Evolutionary conservation across 2,113 vertebrate genomes (phyloP).

Genomic region (Cavia porcellus): DNA sequence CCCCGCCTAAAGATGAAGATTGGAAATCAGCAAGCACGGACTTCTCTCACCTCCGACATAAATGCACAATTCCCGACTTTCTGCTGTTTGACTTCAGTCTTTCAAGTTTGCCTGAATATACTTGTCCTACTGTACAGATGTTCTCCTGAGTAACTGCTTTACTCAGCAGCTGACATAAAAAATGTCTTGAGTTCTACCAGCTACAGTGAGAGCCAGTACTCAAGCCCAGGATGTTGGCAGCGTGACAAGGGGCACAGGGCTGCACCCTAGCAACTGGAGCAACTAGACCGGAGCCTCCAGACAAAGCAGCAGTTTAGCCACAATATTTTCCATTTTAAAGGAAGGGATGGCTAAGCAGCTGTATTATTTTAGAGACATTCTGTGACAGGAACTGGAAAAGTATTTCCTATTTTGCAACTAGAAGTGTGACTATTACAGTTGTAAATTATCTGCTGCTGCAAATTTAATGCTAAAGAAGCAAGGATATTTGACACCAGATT

Average conservation of each 20-base stretch:
- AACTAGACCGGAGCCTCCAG: not conserved
- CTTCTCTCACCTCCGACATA: not conserved
- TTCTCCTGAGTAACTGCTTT: not conserved
- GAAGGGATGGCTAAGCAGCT: constrained; percentile 28
- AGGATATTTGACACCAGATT: not conserved
- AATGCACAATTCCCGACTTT: not conserved
- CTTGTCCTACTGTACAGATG: not conserved
- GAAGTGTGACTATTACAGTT: constrained; percentile 30
- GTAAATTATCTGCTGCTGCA: not conserved
- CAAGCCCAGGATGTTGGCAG: not conserved
- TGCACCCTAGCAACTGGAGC: not conserved
- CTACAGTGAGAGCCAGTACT: not conserved
- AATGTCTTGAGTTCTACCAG: not conserved
- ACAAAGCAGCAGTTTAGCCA: constrained; percentile 1
- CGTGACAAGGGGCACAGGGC: not conserved
- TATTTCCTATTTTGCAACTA: constrained; percentile 39
- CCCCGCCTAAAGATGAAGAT: not conserved
- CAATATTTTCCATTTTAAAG: not conserved
- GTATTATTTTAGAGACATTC: constrained; percentile 53
- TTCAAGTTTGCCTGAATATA: not conserved
- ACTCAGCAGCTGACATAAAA: not conserved
- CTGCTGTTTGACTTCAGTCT: not conserved
- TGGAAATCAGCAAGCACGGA: not conserved
- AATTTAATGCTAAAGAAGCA: constrained; percentile 24
- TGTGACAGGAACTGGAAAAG: constrained; percentile 48